Evolutionary conservation across 1,140 invertebrate species (phyloP), one percentile per base, ranked within the genome.

Genomic region (Tyrophagus putrescentiae): DNA sequence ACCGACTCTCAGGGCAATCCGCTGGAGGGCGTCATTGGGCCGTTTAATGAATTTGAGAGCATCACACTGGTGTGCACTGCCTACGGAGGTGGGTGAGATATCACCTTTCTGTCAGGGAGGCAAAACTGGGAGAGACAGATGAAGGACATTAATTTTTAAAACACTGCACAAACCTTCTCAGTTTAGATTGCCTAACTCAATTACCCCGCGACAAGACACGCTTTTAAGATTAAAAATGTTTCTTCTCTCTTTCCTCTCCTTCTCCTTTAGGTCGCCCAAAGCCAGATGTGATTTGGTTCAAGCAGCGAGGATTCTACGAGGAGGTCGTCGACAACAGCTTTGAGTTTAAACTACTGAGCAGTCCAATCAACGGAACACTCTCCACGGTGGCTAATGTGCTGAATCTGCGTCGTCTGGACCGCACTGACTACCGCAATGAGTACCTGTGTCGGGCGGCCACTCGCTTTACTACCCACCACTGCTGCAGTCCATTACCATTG

Each of bases 1-100:
- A 88, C 84, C 72, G 85, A 87, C 66, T 79, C 79, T 28, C 83
- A 84, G 68, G 77, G 82, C 66, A 77, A 83, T 68, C 82, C 85
- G 65, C 78, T 83, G 68, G 82, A 82, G 67, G 83, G 82, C 72
- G 76, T 84, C 59, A 77, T 85, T 64, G 86, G 85, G 67, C 42
- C 58, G 11, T 60, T 31, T 27, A 44, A 28, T 48, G 58, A 60
- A 50, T 44, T 44, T n/a, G 27, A 29, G 16, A 48, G 25, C 13
- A 28, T 60, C 13, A 45, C 16, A 33, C 29, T 60, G 39, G 21
- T 31, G 16, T 60, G 58, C 18, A 48, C 6, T 9, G 58, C 42
- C n/a, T 60, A 50, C 39, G 58, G 58, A 31, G 58, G 58, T 48
- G n/a, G 36, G 57, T 59, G 23, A n/a, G n/a, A n/a, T n/a, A n/a